A percentile compares a stretch with the other conserved stretches of the same genome.
phyloP scores from a whole-genome alignment of 2,888 invertebrate species.

The Meiosimyza platycephala region DNA sequence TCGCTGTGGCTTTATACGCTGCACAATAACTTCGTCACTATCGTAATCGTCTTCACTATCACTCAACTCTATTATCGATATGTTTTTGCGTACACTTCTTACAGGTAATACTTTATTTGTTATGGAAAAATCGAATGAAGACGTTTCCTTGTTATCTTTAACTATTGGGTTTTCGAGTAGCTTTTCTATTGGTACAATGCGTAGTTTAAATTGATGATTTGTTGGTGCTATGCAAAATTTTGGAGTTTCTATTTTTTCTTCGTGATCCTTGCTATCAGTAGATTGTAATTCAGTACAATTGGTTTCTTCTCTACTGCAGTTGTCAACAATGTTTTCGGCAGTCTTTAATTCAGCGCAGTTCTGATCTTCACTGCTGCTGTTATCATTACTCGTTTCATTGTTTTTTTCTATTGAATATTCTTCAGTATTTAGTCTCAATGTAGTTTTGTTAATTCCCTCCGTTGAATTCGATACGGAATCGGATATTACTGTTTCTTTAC shows the following conservation, averaged over 20 bases:
- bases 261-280: slow-evolving; percentile 21
- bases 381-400: slow-evolving; percentile 23
- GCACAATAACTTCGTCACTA: slow-evolving; percentile 39
- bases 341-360: slow-evolving; percentile 12
- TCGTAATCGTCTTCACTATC: slow-evolving; percentile 42
- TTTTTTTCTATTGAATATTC: slow-evolving; percentile 13
- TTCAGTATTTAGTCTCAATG: slow-evolving; percentile 5
- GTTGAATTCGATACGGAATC: slow-evolving; percentile 43
- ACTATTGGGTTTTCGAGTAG: slow-evolving; percentile 53
- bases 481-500: slow-evolving; percentile 40
- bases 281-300: slow-evolving; percentile 14
- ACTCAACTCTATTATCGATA: slow-evolving; percentile 55
- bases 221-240: slow-evolving; percentile 43
- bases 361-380: slow-evolving; percentile 2
- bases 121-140: neutral
- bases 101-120: slow-evolving; percentile 42
- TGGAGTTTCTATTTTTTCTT: slow-evolving; percentile 36
- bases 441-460: slow-evolving; percentile 36
- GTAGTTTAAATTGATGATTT: slow-evolving; percentile 54
- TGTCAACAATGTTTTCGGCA: slow-evolving; percentile 1
- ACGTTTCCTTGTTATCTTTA: slow-evolving; percentile 13
- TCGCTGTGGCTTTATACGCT: neutral
- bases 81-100: slow-evolving; percentile 48
- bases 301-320: slow-evolving; percentile 3
- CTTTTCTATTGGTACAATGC: slow-evolving; percentile 60